phyloP scores from a whole-genome alignment of 2,797 vertebrate species.

The Clarias pachynema region DNA sequence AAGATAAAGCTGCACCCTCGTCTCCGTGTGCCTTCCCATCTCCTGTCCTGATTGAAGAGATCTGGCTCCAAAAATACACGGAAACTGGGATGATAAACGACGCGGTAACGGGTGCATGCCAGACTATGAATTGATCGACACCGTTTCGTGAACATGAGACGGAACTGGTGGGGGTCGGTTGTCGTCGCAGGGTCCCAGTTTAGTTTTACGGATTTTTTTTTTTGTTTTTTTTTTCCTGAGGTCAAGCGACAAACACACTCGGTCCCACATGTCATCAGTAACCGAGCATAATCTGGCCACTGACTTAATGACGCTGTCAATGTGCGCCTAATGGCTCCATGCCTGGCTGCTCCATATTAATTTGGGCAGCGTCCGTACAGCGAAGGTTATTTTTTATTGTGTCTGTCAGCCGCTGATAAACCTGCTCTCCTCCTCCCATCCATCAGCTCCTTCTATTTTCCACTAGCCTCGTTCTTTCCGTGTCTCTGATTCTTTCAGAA shows the following conservation, averaged over 20 bases:
- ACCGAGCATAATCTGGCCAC: constrained; percentile 72
- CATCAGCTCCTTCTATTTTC: constrained; percentile 60
- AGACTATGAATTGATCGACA: constrained; percentile 53
- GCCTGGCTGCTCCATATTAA: constrained; percentile 78
- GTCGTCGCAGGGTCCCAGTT: background rate
- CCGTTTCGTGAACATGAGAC: constrained; percentile 29
- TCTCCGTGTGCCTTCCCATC: background rate
- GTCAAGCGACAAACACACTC: constrained; percentile 67
- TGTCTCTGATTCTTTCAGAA: constrained; percentile 49
- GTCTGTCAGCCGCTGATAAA: constrained; percentile 81
- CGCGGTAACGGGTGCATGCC: background rate
- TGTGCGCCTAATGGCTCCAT: constrained; percentile 74
- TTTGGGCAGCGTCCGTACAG: constrained; percentile 68
- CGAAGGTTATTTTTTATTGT: constrained; percentile 81
- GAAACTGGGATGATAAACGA: background rate
- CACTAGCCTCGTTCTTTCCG: constrained; percentile 50
- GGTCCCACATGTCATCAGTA: constrained; percentile 71
- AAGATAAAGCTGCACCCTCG: constrained; percentile 12
- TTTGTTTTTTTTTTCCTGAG: constrained; percentile 51
- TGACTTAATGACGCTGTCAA: constrained; percentile 78
- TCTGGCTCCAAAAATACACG: constrained; percentile 17
- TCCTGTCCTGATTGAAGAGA: constrained; percentile 21
- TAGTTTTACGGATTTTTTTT: constrained; percentile 40
- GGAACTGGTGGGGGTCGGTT: background rate
- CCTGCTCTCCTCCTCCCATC: constrained; percentile 70